A percentile compares a stretch with the other conserved stretches of the same genome.
phyloP scores from a whole-genome alignment of 2,888 invertebrate genomes.

The Hypselothyrea guttata region DNA sequence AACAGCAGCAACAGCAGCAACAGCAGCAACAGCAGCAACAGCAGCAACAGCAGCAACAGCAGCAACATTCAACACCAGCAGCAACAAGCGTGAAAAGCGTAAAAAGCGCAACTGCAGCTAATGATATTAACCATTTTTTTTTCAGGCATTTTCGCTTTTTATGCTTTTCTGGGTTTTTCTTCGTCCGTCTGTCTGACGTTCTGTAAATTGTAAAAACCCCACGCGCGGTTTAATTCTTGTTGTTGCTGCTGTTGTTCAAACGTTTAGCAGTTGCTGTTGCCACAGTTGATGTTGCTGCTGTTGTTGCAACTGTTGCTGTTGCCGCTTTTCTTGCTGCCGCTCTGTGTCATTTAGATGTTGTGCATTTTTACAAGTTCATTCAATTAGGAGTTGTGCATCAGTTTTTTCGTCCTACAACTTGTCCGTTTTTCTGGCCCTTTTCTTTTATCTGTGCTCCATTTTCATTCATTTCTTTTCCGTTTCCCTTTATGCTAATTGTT shows the following conservation, averaged over 20 bases:
- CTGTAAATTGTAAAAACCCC: slow-evolving; percentile 65
- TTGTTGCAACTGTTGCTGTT: slow-evolving; percentile 15
- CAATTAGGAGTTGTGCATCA: slow-evolving; percentile 64
- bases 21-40: slow-evolving; percentile 15
- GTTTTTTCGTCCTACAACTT: slow-evolving; percentile 37
- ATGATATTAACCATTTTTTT: slow-evolving; percentile 69
- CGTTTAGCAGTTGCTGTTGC: slow-evolving; percentile 51
- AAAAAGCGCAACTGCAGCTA: slow-evolving; percentile 55
- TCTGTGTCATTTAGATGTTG: slow-evolving; percentile 57
- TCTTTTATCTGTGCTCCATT: background rate
- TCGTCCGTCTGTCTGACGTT: slow-evolving; percentile 49
- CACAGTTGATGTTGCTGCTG: slow-evolving; percentile 20
- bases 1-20: too few species aligned
- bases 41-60: slow-evolving; percentile 22
- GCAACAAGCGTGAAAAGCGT: slow-evolving; percentile 1
- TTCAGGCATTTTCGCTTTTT: slow-evolving; percentile 38
- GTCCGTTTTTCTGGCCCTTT: slow-evolving; percentile 6
- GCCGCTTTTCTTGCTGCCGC: slow-evolving; percentile 13
- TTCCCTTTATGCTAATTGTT: slow-evolving; percentile 8
- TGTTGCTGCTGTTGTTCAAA: slow-evolving; percentile 31
- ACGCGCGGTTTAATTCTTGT: slow-evolving; percentile 43
- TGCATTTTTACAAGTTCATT: slow-evolving; percentile 73
- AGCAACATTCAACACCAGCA: slow-evolving; percentile 10
- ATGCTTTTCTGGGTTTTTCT: slow-evolving; percentile 27
- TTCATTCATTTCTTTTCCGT: background rate